phyloP scores from a whole-genome alignment of 2,113 vertebrate genomes.

The Tylochromis polylepis region DNA sequence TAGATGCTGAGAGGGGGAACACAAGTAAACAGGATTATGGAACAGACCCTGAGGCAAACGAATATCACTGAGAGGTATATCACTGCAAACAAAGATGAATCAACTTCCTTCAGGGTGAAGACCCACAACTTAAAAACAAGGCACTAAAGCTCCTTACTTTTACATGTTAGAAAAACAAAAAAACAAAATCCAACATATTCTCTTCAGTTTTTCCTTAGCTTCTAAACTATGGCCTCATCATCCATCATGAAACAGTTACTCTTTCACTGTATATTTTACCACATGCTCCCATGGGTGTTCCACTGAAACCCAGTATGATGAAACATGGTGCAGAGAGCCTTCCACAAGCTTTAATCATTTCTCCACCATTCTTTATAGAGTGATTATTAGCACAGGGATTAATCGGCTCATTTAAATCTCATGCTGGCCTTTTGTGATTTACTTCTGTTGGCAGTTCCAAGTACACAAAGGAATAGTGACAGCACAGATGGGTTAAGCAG shows the following conservation, averaged over 20 bases:
- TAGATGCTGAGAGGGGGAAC: constrained; percentile 42
- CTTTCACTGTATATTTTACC: neutral
- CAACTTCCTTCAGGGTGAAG: constrained; percentile 24
- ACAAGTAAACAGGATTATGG: constrained; percentile 74
- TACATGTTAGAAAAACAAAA: neutral
- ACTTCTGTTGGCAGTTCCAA: constrained; percentile 27
- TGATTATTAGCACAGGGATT: constrained; percentile 53
- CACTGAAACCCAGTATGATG: neutral
- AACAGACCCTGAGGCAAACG: constrained; percentile 62
- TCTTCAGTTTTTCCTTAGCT: neutral
- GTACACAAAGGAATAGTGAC: constrained; percentile 15
- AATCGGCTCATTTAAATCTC: constrained; percentile 58
- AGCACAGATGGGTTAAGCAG: neutral
- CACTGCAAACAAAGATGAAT: constrained; percentile 63
- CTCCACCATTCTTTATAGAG: constrained; percentile 35
- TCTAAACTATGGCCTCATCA: neutral
- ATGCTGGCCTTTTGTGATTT: constrained; percentile 27
- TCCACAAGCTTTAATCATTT: constrained; percentile 35
- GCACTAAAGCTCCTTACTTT: neutral
- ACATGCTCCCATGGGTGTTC: neutral
- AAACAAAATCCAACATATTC: neutral
- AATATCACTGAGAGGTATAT: constrained; percentile 61
- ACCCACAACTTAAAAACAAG: constrained; percentile 20
- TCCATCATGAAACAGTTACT: neutral
- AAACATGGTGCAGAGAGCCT: neutral